A percentile compares a stretch with the other conserved stretches of the same genome.
These are phyloP conservation scores for Rhabdomys dilectus DNA, from an alignment of 2,113 vertebrate genomes.

Conservation along the genomic window DNA sequence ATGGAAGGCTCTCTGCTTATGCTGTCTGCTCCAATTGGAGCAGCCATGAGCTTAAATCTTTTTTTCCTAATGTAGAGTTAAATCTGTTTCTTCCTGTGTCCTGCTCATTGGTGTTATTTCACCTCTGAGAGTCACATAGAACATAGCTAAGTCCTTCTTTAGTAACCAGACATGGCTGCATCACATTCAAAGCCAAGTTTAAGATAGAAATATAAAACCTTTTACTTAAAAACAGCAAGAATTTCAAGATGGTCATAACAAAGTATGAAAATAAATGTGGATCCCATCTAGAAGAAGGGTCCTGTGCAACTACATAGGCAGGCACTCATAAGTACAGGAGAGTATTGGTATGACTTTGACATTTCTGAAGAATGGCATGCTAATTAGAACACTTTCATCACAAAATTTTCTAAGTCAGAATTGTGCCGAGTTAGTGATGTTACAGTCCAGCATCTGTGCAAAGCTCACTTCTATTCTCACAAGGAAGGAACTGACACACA, in stretches of 20 bases:
- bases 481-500: background rate
- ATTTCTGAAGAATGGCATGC: background rate
- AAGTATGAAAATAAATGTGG: background rate
- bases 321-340: background rate
- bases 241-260: background rate
- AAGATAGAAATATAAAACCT: background rate
- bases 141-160: background rate
- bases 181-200: background rate
- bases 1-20: background rate
- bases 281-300: background rate
- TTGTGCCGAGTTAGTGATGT: background rate
- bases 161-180: background rate
- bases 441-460: background rate
- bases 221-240: background rate
- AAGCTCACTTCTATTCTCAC: background rate
- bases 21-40: background rate
- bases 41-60: background rate
- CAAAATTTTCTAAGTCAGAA: background rate
- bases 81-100: background rate
- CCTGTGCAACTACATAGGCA: too few species aligned
- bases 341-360: background rate
- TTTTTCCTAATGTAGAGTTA: background rate
- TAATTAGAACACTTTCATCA: background rate
- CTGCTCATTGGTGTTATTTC: background rate
- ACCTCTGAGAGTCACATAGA: background rate